Base-by-base conservation (phyloP, 2,113 vertebrate species). In the Amphiprion ocellaris region DNA sequence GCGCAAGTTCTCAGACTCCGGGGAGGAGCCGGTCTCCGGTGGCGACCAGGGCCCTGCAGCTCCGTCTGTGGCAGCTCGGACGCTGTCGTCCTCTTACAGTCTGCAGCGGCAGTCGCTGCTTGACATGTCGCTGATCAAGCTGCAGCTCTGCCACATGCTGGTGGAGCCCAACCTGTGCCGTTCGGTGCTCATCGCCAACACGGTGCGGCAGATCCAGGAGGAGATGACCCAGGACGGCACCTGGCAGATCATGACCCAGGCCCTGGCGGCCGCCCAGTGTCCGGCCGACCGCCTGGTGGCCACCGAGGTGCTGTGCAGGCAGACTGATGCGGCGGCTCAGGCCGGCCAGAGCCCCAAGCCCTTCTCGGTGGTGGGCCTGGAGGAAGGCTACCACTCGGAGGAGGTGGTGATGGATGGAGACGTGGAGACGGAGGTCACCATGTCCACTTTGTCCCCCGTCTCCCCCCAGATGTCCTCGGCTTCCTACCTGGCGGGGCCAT, bases 61-160 rank as follows among this genome's bases (percentile, higher is more conserved):
- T 1, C 77, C 72, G 44, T 83, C 37, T 2, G 70, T 24, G 10
- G 77, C 72, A 87, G 94, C 94, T 90, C 94, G 81, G 91, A 91
- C 90, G 93, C 88, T 93, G 75, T 70, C 92, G 39, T 92, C 92
- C 3, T 86, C 93, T 0, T 97, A 97, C 78, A 97, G 95, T 74
- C 94, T 98, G 56, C 98, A 99, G 94, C 95, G 98, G 9, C 98
- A 99, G 94, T 97, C 97, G 0, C 95, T 99, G 46, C 93, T 99
- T 77, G 97, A 99, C 91, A 99, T 99, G 97, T 99, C 98, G 50
- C 93, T 99, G 79, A 97, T 98, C 87, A 99, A 99, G 91, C 96
- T 99, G 78, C 98, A 99, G 92, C 95, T 99, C n/a, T 99, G 98
- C 92, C 98, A 98, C 95, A 97, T 98, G 97, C 95, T 99, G 90